These are phyloP conservation scores for Notarius lentiginosus DNA, from an alignment of 2,113 vertebrate species.

Conservation along the genomic window DNA sequence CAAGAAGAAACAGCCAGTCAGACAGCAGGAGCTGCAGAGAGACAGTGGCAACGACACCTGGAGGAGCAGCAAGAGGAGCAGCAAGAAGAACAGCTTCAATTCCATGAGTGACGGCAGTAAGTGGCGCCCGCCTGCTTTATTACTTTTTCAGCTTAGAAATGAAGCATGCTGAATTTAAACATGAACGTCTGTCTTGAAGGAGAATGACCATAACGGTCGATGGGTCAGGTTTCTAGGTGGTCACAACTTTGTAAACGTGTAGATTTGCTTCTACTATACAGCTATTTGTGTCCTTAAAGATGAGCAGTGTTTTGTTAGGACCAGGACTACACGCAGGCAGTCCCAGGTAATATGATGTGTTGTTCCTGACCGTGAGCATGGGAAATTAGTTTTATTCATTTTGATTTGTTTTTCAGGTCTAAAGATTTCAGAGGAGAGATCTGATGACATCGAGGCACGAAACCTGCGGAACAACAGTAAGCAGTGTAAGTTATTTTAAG, in stretches of 20 bases:
- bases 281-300: neutral
- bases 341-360: neutral
- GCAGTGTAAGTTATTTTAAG: conserved; percentile 70
- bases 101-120: conserved; percentile 83
- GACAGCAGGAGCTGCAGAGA: conserved; percentile 66
- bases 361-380: neutral
- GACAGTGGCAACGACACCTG: conserved; percentile 92
- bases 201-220: neutral
- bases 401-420: conserved; percentile 58
- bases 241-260: too few relatives aligned
- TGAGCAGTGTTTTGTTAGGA: neutral
- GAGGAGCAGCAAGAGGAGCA: conserved; percentile 73
- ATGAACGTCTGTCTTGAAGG: neutral
- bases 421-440: conserved; percentile 88
- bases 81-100: conserved; percentile 70
- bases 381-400: neutral
- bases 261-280: neutral
- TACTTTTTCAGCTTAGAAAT: neutral
- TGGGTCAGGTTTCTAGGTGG: neutral
- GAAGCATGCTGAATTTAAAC: neutral
- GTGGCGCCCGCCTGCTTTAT: conserved; percentile 19
- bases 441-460: conserved; percentile 84
- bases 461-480: conserved; percentile 83
- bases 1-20: conserved; percentile 58
- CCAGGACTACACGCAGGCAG: neutral